Evolutionary conservation across 1,140 invertebrate species (phyloP), one percentile per base, ranked within the genome.

Genomic region (Zaprionus vittiger): DNA sequence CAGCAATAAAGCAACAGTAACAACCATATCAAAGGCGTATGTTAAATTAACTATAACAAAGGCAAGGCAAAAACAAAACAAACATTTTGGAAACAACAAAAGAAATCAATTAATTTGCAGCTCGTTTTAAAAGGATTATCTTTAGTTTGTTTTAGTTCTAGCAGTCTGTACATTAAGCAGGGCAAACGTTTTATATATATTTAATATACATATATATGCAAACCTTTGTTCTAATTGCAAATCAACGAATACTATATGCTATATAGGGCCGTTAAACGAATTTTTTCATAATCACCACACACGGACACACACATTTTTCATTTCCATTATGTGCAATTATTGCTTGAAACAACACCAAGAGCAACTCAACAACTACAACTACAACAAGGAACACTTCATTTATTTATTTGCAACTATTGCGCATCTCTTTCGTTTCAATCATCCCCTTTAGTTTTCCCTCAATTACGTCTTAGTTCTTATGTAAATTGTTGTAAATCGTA

Each of bases 21-120:
- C 89, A 91, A 91, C 89, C 89, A 91, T 91, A 91, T 91, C 89
- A 91, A 91, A 87, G 87, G 89, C 89, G 89, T 91, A 91, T 90
- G 85, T 90, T 90, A 90, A 79, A 91, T 90, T 81, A 80, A 75
- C 62, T 74, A 85, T 78, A 89, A 87, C 63, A 67, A 86, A 64
- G 80, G 73, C 31, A 56, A 73, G 72, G 47, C 49, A 38, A 73
- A 65, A 61, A 81, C 54, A 60, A 65, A 66, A 61, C 54, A 79
- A 61, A 74, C 57, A 37, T 38, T 47, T 47, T 47, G n/a, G 11
- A 31, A 65, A 55, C 54, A 22, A 64, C 12, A 54, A 28, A 66
- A 31, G 49, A 64, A 80, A 80, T 72, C 31, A 31, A 56, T 56
- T 38, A 34, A 59, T 59, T 24, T 65, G 61, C 62, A 66, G 44